Base-by-base conservation (phyloP, 2,797 vertebrate species). In the Chelon auratus region DNA sequence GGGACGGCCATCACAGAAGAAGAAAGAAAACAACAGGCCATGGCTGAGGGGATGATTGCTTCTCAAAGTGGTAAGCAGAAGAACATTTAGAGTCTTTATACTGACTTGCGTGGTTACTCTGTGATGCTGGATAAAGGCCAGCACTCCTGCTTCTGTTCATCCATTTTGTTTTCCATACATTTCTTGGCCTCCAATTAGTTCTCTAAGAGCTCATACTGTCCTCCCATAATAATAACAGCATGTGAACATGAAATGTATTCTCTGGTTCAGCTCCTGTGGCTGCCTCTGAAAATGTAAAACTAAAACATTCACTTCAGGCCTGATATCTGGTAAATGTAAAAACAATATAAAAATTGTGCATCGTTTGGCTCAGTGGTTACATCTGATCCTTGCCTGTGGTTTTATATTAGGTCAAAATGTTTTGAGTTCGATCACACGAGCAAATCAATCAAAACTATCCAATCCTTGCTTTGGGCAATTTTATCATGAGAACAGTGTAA, bases 11-110 rank as follows among this genome's bases (percentile, higher is more conserved):
- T 62, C 78, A 68, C 66, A 68, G 68, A 79, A 83, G 87, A 78
- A 55, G 69, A 56, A 63, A 62, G 48, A 54, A 61, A 79, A 75
- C 62, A 88, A 58, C 57, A 83, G 87, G 82, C 80, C 91, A 95
- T 95, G 94, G 93, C 94, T 87, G 90, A 89, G 80, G 82, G 87
- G 85, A 94, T 94, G 90, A 94, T 93, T 89, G 75, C 90, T 93
- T 93, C 91, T 93, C 91, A 90, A 89, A 93, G 91, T 92, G 94
- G 95, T 95, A 89, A 93, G 94, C 85, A 81, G 40, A 22, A 63
- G 14, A 26, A 72, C 60, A 56, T 84, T 87, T 78, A 75, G 67
- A 59, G 71, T 76, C 60, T 74, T 33, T 72, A 43, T 65, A 72
- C 48, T 58, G 37, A 66, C 37, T 57, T 65, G 26, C 77, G 45